Conservation (phyloP, 2,888 invertebrate genomes). For the Eupithecia inturbata region DNA sequence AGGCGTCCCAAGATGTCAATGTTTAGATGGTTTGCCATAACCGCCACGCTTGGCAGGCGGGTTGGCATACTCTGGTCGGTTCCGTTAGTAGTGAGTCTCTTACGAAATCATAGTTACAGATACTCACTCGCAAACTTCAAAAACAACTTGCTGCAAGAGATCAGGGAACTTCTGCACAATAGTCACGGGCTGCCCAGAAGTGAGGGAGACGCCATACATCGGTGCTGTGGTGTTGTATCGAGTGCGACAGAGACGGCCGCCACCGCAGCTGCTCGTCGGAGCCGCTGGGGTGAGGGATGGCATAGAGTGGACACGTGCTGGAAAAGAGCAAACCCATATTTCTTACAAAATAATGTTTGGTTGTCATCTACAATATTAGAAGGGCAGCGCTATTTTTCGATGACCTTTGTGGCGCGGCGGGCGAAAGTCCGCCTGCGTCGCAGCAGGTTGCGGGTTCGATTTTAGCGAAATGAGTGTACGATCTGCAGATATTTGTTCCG, state of each 20-base stretch:
- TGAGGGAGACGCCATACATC: constrained; percentile 96
- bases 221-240: constrained; percentile 97
- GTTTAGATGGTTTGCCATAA: too few relatives aligned
- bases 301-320: constrained; percentile 69
- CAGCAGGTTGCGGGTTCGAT: too few relatives aligned
- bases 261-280: constrained; percentile 83
- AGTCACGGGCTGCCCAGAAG: constrained; percentile 96
- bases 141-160: constrained; percentile 95
- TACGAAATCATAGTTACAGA: too few relatives aligned
- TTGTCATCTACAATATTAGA: not conserved
- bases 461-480: too few relatives aligned
- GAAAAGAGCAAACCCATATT: constrained; percentile 33
- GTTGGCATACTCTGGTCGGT: too few relatives aligned
- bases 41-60: too few relatives aligned
- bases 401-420: too few relatives aligned
- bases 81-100: too few relatives aligned
- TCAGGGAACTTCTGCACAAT: constrained; percentile 98
- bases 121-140: constrained; percentile 95
- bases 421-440: too few relatives aligned
- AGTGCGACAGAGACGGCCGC: constrained; percentile 92
- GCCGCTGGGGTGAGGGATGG: constrained; percentile 61
- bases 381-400: not conserved
- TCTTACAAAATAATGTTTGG: too few relatives aligned
- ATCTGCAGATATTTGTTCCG: too few relatives aligned
- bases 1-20: too few relatives aligned